Base-by-base conservation (phyloP, 2,113 vertebrate genomes). In the Hymenochirus boettgeri region DNA sequence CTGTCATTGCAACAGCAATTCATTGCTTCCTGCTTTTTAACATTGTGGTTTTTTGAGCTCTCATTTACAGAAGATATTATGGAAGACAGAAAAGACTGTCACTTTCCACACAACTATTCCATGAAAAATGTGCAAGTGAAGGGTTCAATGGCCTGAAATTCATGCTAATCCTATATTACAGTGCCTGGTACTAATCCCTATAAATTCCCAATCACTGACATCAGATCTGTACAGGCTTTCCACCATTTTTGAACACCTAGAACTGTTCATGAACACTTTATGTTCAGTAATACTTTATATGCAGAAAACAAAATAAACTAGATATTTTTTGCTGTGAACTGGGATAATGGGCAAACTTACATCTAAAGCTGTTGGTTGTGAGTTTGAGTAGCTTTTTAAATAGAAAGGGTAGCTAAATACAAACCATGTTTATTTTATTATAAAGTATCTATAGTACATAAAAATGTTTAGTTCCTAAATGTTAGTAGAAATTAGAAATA, bases 1-100 rank as follows among this genome's bases (percentile, higher is more conserved):
- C 65, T 69, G 47, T 53, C 57, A 69, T 69, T 69, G 60, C 45
- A 69, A 39, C 47, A 35, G 65, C 35, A 60, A 58, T 27, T 52
- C 51, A 69, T 52, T 51, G 59, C 57, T 69, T 69, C 65, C 65
- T 69, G 65, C 35, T 45, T 31, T 69, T 51, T 8, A 60, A 23
- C 2, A 51, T 29, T 52, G 54, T 17, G 54, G 29, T 66, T 57
- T 50, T 22, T 58, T 52, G 21, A 23, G 33, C 24, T 67, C 33
- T 21, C 10, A 48, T 52, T 57, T 50, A 23, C 24, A 53, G 47
- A 42, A 53, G 25, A 69, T 53, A 31, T 60, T 60, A 42, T 47
- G 10, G 33, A 53, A 57, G 17, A 21, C 22, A 39, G 33, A 62
- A 73, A 59, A 8, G 63, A 25, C 1, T 24, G 67, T 61, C 25